phyloP scores from a whole-genome alignment of 2,888 invertebrate species.

The Philereme transversata region DNA sequence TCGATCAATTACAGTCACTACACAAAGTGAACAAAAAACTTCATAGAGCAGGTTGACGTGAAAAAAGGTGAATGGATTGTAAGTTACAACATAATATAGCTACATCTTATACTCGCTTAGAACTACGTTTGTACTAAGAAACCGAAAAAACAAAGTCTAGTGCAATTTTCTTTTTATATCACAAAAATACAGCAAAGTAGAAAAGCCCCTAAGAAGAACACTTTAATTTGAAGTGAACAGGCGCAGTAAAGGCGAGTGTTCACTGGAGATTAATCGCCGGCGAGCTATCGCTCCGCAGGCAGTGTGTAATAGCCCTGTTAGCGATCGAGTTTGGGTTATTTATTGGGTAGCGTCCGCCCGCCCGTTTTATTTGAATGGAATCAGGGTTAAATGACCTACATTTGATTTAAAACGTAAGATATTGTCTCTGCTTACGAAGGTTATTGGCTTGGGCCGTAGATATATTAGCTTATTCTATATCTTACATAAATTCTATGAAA shows the following conservation, averaged over 20 bases:
- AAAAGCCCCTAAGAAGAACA: background rate
- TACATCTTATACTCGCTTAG: too few relatives aligned
- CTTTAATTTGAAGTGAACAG: constrained; percentile 31
- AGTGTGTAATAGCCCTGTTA: constrained; percentile 42
- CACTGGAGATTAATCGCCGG: constrained; percentile 38
- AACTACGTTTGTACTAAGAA: too few relatives aligned
- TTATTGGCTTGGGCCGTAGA: too few relatives aligned
- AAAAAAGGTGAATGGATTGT: too few relatives aligned
- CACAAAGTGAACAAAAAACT: too few relatives aligned
- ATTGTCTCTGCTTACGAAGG: background rate
- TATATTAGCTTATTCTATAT: too few relatives aligned
- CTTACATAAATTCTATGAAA: too few relatives aligned
- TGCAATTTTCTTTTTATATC: background rate
- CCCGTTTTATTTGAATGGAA: constrained; percentile 30
- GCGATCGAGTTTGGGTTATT: constrained; percentile 32
- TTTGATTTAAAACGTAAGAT: constrained; percentile 20
- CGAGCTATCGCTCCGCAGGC: constrained; percentile 34
- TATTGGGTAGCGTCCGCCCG: constrained; percentile 28
- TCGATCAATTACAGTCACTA: too few relatives aligned
- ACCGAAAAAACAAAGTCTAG: too few relatives aligned
- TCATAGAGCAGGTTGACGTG: too few relatives aligned
- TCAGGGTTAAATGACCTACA: constrained; percentile 28
- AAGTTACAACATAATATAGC: too few relatives aligned
- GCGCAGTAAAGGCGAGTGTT: constrained; percentile 33
- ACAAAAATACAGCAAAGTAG: background rate